A percentile compares a stretch with the other conserved stretches of the same genome.
Conservation (phyloP, 2,797 vertebrate species). For the Falco novaeseelandiae region DNA sequence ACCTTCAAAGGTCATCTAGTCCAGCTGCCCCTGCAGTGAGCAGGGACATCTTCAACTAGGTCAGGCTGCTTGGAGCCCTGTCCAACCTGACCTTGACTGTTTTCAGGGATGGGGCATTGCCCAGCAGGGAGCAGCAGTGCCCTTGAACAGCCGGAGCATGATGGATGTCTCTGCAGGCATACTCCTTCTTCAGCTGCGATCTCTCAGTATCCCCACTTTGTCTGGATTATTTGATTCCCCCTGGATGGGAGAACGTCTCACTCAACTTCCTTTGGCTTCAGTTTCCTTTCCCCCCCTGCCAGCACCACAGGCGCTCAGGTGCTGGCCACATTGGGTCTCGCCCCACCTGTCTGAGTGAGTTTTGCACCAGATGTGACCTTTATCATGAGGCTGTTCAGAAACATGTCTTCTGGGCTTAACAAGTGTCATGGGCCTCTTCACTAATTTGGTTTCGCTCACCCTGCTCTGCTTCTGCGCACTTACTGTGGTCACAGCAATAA, state of each 20-base stretch:
- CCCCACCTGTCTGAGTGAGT: not conserved
- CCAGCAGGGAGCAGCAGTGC: not conserved
- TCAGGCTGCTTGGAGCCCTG: no score
- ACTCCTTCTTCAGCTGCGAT: not conserved
- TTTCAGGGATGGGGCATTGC: not conserved
- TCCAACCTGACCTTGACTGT: not conserved
- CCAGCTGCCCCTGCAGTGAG: no score
- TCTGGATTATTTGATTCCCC: not conserved
- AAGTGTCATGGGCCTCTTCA: not conserved
- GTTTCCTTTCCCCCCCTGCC: not conserved
- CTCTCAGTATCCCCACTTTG: not conserved
- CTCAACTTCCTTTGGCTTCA: not conserved
- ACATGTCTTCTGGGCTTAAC: not conserved
- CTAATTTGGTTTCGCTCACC: not conserved
- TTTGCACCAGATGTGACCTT: not conserved
- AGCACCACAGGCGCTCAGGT: fast-evolving
- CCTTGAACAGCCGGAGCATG: not conserved
- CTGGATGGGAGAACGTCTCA: no score
- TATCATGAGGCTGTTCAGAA: not conserved
- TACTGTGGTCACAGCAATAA: fast-evolving
- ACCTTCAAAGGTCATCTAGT: no score
- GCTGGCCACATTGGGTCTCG: fast-evolving
- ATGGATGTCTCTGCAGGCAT: not conserved
- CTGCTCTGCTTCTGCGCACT: fast-evolving
- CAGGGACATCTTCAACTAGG: no score